Evolutionary conservation across 2,113 vertebrate genomes (phyloP), one percentile per base, ranked within the genome.

Genomic region (Scomber japonicus): DNA sequence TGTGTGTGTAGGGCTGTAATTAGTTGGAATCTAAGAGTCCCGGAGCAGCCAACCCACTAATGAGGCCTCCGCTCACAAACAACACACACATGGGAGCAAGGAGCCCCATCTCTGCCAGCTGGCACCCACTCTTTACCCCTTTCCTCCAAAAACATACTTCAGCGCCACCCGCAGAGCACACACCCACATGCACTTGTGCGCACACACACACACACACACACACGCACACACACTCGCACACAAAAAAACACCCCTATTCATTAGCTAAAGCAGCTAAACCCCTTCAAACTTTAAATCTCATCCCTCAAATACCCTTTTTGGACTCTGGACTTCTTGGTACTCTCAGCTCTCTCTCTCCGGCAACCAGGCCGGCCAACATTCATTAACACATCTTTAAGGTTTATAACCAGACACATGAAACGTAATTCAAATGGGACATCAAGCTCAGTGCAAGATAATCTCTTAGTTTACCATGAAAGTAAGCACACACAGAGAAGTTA

Each of bases 21-120:
- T 91, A 94, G 81, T 77, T 84, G 82, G 83, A 91, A 91, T 87
- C 75, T 76, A 84, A 80, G 40, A 79, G 63, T 72, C 74, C 78
- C 71, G 15, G 72, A 82, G 90, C 87, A 79, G 84, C 65, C 59
- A 83, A 66, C 65, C 19, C 68, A 51, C 83, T 94, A 94, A 95
- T 91, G 91, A 94, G 88, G 69, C 79, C 86, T 84, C 78, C 0
- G 56, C 85, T 90, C 86, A 62, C 66, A 88, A 92, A 86, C 82
- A 82, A 78, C 85, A 80, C 79, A 85, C 90, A 89, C 87, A 86
- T 83, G 91, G 87, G 83, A 87, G 81, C 60, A 69, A 80, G 81
- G 72, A 64, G 50, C 71, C 54, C 45, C 0, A n/a, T 51, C 15
- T 15, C 44, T 87, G 89, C 89, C 91, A 92, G 86, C 88, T 90